Evolutionary conservation across 2,888 invertebrate genomes (phyloP).

Genomic region (Chesias legatella): DNA sequence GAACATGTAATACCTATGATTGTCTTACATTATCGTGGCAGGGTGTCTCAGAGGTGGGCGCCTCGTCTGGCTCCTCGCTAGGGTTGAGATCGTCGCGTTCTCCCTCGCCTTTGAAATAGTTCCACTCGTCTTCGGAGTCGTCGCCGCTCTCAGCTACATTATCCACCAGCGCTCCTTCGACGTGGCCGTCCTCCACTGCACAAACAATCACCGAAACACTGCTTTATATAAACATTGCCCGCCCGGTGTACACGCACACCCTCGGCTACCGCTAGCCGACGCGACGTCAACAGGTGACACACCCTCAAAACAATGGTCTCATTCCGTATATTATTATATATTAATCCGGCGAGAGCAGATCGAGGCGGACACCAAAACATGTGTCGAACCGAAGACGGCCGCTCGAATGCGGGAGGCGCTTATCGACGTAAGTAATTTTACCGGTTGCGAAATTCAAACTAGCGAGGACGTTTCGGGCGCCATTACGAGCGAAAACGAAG

Average conservation of each 20-base stretch:
- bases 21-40: slow-evolving; percentile 69
- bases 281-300: slow-evolving; percentile 72
- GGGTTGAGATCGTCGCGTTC: slow-evolving; percentile 82
- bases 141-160: slow-evolving; percentile 88
- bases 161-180: slow-evolving; percentile 81
- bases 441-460: slow-evolving; percentile 74
- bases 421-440: slow-evolving; percentile 59
- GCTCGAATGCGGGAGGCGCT: slow-evolving; percentile 36
- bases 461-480: slow-evolving; percentile 64
- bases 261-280: slow-evolving; percentile 21
- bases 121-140: slow-evolving; percentile 94
- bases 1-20: background rate
- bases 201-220: slow-evolving; percentile 45
- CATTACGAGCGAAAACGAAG: slow-evolving; percentile 62
- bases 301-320: slow-evolving; percentile 49
- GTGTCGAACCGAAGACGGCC: slow-evolving; percentile 36
- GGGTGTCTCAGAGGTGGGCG: slow-evolving; percentile 72
- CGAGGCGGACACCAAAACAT: slow-evolving; percentile 11
- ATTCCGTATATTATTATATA: slow-evolving; percentile 18
- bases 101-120: slow-evolving; percentile 86
- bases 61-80: slow-evolving; percentile 77
- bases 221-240: slow-evolving; percentile 28
- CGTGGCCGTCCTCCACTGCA: slow-evolving; percentile 72
- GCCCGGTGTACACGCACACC: slow-evolving; percentile 22
- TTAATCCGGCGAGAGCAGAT: slow-evolving; percentile 3